phyloP scores from a whole-genome alignment of 2,797 vertebrate genomes.

The Hoplostethus atlanticus region DNA sequence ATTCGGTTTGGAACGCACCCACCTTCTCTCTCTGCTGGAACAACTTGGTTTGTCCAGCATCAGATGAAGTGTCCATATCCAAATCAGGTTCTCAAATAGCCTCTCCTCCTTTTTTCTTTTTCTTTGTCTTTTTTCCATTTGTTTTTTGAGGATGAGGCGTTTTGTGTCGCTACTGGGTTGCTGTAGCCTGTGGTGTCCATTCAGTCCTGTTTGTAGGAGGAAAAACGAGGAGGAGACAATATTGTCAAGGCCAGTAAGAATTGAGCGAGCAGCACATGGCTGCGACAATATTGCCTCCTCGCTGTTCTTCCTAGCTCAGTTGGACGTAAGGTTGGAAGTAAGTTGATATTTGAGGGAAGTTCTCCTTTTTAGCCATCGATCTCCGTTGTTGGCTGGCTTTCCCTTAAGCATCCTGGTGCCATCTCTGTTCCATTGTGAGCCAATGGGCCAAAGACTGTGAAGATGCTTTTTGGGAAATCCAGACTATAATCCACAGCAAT shows the following conservation, averaged over 20 bases:
- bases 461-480: conserved; percentile 49
- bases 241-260: conserved; percentile 37
- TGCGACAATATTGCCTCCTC: conserved; percentile 40
- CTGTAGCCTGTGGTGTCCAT: conserved; percentile 75
- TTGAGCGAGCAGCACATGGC: conserved; percentile 41
- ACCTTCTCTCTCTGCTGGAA: conserved; percentile 58
- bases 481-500: conserved; percentile 13
- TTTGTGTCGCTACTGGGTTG: conserved; percentile 74
- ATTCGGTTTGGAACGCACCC: conserved; percentile 69
- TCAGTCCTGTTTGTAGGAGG: conserved; percentile 60
- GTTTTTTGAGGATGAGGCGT: conserved; percentile 69
- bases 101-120: conserved; percentile 55
- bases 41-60: conserved; percentile 60
- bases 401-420: conserved; percentile 15
- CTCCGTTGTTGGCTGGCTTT: conserved; percentile 39
- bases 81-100: conserved; percentile 71
- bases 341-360: conserved; percentile 55
- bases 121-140: conserved; percentile 34
- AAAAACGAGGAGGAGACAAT: conserved; percentile 29
- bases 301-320: conserved; percentile 21
- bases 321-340: conserved; percentile 4
- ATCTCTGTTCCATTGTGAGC: conserved; percentile 34
- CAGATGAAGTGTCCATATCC: conserved; percentile 71
- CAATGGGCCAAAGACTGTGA: conserved; percentile 29
- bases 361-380: conserved; percentile 49